Percentiles rank a stretch among this genome's conserved stretches.
phyloP scores from a whole-genome alignment of 2,888 invertebrate species.

The Hirtodrosophila trivittata region DNA sequence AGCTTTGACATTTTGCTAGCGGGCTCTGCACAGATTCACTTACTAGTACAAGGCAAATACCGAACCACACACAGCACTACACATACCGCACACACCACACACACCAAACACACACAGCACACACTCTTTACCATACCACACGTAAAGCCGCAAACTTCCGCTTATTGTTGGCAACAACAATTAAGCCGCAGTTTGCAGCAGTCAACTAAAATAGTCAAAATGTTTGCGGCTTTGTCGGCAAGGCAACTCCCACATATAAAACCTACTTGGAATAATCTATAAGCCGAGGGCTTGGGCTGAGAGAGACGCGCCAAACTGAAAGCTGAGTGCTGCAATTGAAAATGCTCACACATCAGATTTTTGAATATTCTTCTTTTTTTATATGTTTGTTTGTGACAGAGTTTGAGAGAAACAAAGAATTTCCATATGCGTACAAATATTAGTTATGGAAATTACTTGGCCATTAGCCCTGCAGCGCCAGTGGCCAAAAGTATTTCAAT shows the following conservation, averaged over 20 bases:
- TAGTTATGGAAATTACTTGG: slow-evolving; percentile 23
- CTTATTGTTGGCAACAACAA: slow-evolving; percentile 69
- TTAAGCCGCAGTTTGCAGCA: slow-evolving; percentile 63
- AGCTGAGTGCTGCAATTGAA: slow-evolving; percentile 27
- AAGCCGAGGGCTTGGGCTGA: not conserved
- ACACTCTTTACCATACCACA: too few relatives aligned
- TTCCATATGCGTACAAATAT: slow-evolving; percentile 25
- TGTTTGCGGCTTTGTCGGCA: slow-evolving; percentile 59
- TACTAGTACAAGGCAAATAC: slow-evolving; percentile 26
- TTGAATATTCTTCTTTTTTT: slow-evolving; percentile 6
- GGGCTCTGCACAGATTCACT: slow-evolving; percentile 47
- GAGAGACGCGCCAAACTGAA: not conserved
- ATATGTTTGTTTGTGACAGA: slow-evolving; percentile 5
- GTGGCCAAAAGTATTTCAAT: slow-evolving; percentile 33
- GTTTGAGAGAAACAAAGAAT: slow-evolving; percentile 15
- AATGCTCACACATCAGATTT: slow-evolving; percentile 25
- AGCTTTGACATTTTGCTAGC: slow-evolving; percentile 24
- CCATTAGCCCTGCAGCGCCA: slow-evolving; percentile 12
- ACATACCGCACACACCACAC: slow-evolving; percentile 18
- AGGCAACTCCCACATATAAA: not conserved
- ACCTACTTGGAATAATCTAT: too few relatives aligned
- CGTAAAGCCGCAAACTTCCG: slow-evolving; percentile 57
- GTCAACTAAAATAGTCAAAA: slow-evolving; percentile 57
- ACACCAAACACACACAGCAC: too few relatives aligned
- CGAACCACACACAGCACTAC: too few relatives aligned